These are phyloP conservation scores for Stegostoma tigrinum DNA, from an alignment of 2,113 vertebrate genomes.

Conservation along the genomic window DNA sequence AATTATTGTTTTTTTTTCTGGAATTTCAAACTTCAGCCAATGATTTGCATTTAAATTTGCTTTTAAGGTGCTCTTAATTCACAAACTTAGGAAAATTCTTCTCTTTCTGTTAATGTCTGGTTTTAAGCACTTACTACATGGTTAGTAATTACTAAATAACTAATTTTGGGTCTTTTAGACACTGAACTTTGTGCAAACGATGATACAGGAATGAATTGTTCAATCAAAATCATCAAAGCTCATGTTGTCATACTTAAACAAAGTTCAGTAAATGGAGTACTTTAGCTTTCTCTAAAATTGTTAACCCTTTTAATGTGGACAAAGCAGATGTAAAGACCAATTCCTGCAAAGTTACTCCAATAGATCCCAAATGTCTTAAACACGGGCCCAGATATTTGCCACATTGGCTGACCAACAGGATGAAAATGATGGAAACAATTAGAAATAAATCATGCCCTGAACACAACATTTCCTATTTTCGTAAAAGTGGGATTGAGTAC, in stretches of 20 bases:
- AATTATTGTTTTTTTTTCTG: background rate
- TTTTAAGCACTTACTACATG: background rate
- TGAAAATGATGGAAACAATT: too few species aligned
- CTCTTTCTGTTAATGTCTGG: background rate
- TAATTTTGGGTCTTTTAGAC: background rate
- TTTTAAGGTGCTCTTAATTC: background rate
- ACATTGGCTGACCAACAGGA: too few species aligned
- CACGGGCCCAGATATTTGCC: too few species aligned
- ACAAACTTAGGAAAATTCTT: background rate
- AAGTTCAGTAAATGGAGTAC: background rate
- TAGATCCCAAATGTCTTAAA: background rate
- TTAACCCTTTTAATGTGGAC: background rate
- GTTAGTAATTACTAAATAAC: background rate
- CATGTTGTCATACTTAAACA: background rate
- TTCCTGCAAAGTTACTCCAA: background rate
- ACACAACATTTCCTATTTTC: too few species aligned
- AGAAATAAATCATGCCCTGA: too few species aligned
- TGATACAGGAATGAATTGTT: background rate
- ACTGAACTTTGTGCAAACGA: background rate
- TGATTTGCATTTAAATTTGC: background rate
- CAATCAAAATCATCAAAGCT: background rate
- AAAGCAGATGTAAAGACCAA: background rate
- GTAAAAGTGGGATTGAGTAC: too few species aligned
- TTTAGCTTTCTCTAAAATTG: background rate
- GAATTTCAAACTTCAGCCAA: background rate